phyloP scores from a whole-genome alignment of 2,888 invertebrate species.

The Pristionchus entomophagus region DNA sequence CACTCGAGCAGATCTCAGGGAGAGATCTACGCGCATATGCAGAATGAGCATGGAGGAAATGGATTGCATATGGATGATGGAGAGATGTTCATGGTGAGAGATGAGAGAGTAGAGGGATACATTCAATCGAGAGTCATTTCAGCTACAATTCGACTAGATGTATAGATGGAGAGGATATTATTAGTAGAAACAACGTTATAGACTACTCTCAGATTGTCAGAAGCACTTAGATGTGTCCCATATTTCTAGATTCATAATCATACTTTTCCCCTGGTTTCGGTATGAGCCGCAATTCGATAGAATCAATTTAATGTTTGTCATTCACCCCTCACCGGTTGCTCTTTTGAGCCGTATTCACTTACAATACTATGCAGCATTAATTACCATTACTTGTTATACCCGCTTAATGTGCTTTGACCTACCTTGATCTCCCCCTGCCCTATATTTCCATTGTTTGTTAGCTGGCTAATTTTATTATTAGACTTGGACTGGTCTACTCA shows the following conservation, averaged over 20 bases:
- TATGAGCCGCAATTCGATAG: background rate
- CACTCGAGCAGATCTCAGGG: background rate
- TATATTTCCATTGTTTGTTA: background rate
- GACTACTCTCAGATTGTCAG: background rate
- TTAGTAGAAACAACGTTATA: background rate
- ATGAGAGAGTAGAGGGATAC: background rate
- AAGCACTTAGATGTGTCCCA: background rate
- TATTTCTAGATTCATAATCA: background rate
- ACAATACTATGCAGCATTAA: conserved; percentile 9
- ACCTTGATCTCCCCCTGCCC: background rate
- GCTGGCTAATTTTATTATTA: no score
- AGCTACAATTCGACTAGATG: conserved; percentile 26
- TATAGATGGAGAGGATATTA: background rate
- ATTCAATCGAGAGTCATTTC: background rate
- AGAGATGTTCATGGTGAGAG: conserved; percentile 28
- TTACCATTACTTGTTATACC: background rate
- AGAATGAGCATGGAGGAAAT: conserved; percentile 23
- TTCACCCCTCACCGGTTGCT: conserved; percentile 15
- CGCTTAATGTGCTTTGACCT: background rate
- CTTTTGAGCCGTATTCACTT: background rate
- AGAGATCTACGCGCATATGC: conserved; percentile 32
- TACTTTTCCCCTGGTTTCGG: background rate
- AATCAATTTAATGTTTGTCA: background rate
- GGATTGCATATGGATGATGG: conserved; percentile 28
- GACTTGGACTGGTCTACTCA: no score